Conservation (phyloP, 1,140 invertebrate species). For the Drosophila pallidifrons region DNA sequence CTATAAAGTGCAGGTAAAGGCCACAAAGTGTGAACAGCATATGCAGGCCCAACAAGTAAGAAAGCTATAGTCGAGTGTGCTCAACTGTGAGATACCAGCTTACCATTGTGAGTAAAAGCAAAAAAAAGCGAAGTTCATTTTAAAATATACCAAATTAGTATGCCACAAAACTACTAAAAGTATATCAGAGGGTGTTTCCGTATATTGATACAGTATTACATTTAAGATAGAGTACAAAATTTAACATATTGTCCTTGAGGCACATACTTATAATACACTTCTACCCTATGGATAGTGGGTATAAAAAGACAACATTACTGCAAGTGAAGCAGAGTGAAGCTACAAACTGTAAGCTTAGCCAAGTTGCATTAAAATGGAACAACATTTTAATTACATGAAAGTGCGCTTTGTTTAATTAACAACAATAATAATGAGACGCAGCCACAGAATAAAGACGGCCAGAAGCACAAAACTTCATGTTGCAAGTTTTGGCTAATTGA, state of each 20-base stretch:
- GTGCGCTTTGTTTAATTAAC: slow-evolving; percentile 45
- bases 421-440: slow-evolving; percentile 40
- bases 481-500: slow-evolving; percentile 48
- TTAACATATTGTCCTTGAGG: no score
- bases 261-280: no score
- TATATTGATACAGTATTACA: no score
- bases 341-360: background rate
- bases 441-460: background rate
- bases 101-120: no score
- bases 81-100: no score
- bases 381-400: slow-evolving; percentile 57
- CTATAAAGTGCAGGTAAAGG: slow-evolving; percentile 33
- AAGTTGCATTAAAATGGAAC: slow-evolving; percentile 30
- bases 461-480: background rate
- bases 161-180: no score
- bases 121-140: no score
- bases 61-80: no score
- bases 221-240: no score
- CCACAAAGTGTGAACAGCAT: slow-evolving; percentile 36
- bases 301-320: background rate
- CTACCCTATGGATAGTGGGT: no score
- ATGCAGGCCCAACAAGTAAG: slow-evolving; percentile 8
- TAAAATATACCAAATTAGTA: no score
- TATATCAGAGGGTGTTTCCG: no score
- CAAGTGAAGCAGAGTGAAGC: background rate